Conservation (phyloP, 2,797 vertebrate species). For the Alfaro cultratus region DNA sequence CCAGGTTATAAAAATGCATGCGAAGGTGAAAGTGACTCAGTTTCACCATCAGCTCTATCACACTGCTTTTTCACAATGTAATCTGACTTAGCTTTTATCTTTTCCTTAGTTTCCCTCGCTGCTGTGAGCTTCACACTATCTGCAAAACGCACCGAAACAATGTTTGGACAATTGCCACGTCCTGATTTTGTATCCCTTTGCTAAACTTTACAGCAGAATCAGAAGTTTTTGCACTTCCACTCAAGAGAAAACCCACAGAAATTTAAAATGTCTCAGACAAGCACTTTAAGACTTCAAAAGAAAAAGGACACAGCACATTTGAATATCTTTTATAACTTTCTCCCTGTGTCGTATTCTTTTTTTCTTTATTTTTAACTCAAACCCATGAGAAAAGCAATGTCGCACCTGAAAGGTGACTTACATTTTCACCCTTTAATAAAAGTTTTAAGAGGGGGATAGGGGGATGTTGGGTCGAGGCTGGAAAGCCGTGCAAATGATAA, state of each 20-base stretch:
- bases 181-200: constrained; percentile 41
- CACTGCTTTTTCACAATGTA: constrained; percentile 43
- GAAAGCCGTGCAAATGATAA: constrained; percentile 57
- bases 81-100: constrained; percentile 58
- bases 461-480: constrained; percentile 35
- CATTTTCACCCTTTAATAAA: constrained; percentile 54
- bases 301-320: constrained; percentile 57
- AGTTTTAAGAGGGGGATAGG: background rate
- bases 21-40: constrained; percentile 50
- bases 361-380: background rate
- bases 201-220: constrained; percentile 61
- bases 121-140: constrained; percentile 61
- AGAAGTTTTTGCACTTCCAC: constrained; percentile 54
- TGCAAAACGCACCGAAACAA: constrained; percentile 53
- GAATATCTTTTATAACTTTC: constrained; percentile 54
- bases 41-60: constrained; percentile 47
- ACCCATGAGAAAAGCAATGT: constrained; percentile 47
- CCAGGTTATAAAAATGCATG: constrained; percentile 43
- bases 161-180: constrained; percentile 48
- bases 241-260: constrained; percentile 61
- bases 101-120: constrained; percentile 36
- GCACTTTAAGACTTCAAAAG: constrained; percentile 69
- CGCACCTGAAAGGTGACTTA: constrained; percentile 51
- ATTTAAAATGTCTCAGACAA: constrained; percentile 57
- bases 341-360: constrained; percentile 31